Base-by-base conservation (phyloP, 2,888 invertebrate species). In the Trichogramma dendrolimi region DNA sequence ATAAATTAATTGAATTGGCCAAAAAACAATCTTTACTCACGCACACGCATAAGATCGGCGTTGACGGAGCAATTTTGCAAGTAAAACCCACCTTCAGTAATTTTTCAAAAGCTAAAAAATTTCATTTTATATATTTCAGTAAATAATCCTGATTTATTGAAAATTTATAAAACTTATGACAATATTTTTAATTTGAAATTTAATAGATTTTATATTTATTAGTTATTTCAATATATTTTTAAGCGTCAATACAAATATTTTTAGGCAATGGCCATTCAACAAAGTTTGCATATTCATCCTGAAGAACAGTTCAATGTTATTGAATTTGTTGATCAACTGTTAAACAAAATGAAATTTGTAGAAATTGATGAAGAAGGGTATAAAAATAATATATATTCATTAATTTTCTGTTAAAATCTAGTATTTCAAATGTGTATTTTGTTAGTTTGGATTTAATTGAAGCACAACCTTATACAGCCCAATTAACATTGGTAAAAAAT, bases 1-100 rank as follows among this genome's bases (percentile, higher is more conserved):
- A 82, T 52, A 71, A 71, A 41, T 78, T 86, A 72, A 67, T 85
- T 10, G 79, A 84, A 39, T 77, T 81, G 39, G 83, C 83, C 0
- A 80, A 71, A 61, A 76, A 81, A 64, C 77, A 80, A 4, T 82
- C 88, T 1, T 72, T 80, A 69, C 73, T 91, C 8, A 91, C 90
- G 5, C 90, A 91, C 74, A 83, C 83, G 39, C 81, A 83, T 75
- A 76, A 76, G 65, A 69, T 82, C 55, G 86, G 84, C 11, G 74
- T 85, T 11, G 79, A 84, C 70, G 87, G 86, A 51, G 84, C 86
- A 43, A 72, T 86, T 61, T 75, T 86, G 49, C 82, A 82, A 72
- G 81, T 81, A 65, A 48, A 54, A 39, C 8, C 10, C 10, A 10
- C 14, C 41, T 27, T 27, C 27, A 27, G 27, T 27, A 1, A 27